Evolutionary conservation across 2,113 vertebrate species (phyloP).

Genomic region (Macrotis lagotis): DNA sequence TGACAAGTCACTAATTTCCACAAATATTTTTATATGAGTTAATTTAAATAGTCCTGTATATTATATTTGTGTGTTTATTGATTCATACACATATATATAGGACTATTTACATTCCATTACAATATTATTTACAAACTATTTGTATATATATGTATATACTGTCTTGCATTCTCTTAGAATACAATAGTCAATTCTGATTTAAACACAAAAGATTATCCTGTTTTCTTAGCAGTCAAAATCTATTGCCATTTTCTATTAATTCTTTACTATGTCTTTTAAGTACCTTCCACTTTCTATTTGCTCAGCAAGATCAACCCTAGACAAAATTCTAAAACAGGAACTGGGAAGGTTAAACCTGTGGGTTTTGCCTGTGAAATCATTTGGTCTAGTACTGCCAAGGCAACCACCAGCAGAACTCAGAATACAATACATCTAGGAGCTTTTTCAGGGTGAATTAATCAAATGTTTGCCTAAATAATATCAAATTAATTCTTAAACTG

Average conservation of each 20-base stretch:
- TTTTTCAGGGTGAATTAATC: no score
- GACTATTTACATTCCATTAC: not conserved
- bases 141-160: not conserved
- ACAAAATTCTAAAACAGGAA: no score
- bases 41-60: not conserved
- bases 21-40: not conserved
- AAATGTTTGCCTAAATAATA: no score
- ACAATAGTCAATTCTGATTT: not conserved
- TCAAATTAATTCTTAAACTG: no score
- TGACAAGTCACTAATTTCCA: slow-evolving; percentile 10
- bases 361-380: no score
- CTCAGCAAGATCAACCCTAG: not conserved
- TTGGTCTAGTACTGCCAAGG: no score
- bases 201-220: not conserved
- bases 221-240: not conserved
- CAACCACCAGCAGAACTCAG: no score
- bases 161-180: not conserved
- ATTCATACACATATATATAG: not conserved
- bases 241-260: not conserved
- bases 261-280: not conserved
- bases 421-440: no score
- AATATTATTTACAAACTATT: not conserved
- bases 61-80: not conserved
- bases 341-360: no score
- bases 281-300: not conserved